These are phyloP conservation scores for Zaprionus capensis DNA, from an alignment of 1,140 invertebrate genomes.

Conservation along the genomic window DNA sequence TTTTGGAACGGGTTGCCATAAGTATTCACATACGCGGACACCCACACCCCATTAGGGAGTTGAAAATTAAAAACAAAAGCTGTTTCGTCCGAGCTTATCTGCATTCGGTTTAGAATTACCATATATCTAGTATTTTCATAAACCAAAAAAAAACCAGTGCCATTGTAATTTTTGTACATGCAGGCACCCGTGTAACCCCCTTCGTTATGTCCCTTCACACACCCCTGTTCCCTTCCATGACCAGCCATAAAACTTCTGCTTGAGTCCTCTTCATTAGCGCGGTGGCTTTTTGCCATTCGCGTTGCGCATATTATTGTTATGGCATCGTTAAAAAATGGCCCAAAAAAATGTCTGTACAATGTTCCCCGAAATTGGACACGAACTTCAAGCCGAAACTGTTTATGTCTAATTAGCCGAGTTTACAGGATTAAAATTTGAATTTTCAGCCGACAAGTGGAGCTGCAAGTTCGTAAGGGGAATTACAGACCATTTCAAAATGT, in stretches of 20 bases:
- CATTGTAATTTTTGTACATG: constrained; percentile 56
- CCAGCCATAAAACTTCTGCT: constrained; percentile 27
- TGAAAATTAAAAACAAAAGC: constrained; percentile 40
- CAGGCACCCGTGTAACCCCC: not conserved
- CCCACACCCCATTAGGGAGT: constrained; percentile 21
- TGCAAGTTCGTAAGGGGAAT: not conserved
- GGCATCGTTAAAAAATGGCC: constrained; percentile 21
- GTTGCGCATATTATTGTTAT: constrained; percentile 20
- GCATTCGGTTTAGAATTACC: constrained; percentile 48
- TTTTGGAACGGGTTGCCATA: constrained; percentile 12
- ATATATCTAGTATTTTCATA: constrained; percentile 37
- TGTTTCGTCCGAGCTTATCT: constrained; percentile 14
- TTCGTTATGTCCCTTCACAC: constrained; percentile 16
- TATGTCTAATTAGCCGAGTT: constrained; percentile 61
- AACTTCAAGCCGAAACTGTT: constrained; percentile 50
- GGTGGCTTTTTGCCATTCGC: constrained; percentile 3
- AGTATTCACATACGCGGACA: not conserved
- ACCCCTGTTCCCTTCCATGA: not conserved
- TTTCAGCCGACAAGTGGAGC: not conserved
- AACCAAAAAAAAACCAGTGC: constrained; percentile 23
- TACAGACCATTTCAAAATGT: not conserved
- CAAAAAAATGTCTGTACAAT: constrained; percentile 8
- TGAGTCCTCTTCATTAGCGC: constrained; percentile 39
- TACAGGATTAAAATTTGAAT: constrained; percentile 46
- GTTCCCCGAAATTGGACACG: constrained; percentile 64